phyloP scores from a whole-genome alignment of 2,113 vertebrate species.

The Empidonax alnorum region DNA sequence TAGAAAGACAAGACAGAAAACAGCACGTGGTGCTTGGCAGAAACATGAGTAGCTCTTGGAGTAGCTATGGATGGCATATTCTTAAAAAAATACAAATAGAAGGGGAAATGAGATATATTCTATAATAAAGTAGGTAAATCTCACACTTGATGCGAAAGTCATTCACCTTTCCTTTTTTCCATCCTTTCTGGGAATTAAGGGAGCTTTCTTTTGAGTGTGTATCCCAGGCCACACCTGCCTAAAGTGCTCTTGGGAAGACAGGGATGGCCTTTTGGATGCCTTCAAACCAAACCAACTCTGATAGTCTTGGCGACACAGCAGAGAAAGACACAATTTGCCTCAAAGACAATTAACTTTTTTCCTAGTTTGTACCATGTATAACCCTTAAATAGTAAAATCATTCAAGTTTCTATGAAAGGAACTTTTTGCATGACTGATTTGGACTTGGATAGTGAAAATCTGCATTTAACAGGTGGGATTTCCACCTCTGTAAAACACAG shows the following conservation, averaged over 20 bases:
- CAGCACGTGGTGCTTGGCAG: neutral
- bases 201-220: neutral
- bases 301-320: accelerated
- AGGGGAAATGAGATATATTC: neutral
- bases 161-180: neutral
- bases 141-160: neutral
- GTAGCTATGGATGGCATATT: neutral
- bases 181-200: neutral
- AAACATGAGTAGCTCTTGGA: neutral
- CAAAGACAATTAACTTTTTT: neutral
- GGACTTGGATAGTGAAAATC: neutral
- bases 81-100: neutral
- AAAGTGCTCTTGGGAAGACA: neutral
- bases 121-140: neutral
- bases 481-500: neutral
- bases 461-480: slow-evolving; percentile 2
- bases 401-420: neutral
- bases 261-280: neutral
- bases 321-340: neutral
- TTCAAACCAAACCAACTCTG: accelerated
- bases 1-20: neutral
- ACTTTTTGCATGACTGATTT: neutral
- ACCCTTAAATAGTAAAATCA: neutral
- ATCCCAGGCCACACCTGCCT: neutral
- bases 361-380: neutral